These are phyloP conservation scores for Drosophila setosimentum DNA, from an alignment of 2,888 invertebrate species.

Conservation along the genomic window DNA sequence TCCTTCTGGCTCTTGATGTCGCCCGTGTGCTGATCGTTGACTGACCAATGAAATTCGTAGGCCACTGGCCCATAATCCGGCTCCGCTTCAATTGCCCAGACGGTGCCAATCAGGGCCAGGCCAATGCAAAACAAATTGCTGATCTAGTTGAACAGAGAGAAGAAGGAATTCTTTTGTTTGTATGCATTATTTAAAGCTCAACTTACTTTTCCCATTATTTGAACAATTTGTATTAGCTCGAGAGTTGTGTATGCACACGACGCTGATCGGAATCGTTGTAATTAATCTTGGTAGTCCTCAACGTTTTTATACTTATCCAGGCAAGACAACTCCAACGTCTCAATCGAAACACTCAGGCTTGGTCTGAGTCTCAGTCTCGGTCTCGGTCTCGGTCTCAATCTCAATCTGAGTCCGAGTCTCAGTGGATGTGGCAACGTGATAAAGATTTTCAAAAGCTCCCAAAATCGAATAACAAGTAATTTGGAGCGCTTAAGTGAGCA, in stretches of 20 bases:
- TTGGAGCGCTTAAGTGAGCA: conserved; percentile 61
- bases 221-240: conserved; percentile 11
- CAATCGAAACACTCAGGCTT: conserved; percentile 27
- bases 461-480: conserved; percentile 38
- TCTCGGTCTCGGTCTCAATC: conserved; percentile 10
- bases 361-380: neutral
- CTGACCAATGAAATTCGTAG: conserved; percentile 86
- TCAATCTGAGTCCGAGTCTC: conserved; percentile 8
- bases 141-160: conserved; percentile 29
- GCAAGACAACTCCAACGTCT: conserved; percentile 39
- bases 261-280: conserved; percentile 64
- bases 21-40: conserved; percentile 86
- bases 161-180: neutral
- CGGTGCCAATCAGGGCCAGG: conserved; percentile 48
- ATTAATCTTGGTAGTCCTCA: conserved; percentile 70
- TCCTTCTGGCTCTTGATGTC: conserved; percentile 87
- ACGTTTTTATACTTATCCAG: conserved; percentile 68
- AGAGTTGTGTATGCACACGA: conserved; percentile 67
- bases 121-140: conserved; percentile 61
- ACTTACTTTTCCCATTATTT: conserved; percentile 68
- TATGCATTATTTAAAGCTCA: neutral
- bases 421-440: conserved; percentile 47
- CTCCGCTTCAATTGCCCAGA: conserved; percentile 73
- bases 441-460: conserved; percentile 36
- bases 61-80: conserved; percentile 84